Conservation (phyloP, 23 tunicate genomes). For the Ascidia mentula region DNA sequence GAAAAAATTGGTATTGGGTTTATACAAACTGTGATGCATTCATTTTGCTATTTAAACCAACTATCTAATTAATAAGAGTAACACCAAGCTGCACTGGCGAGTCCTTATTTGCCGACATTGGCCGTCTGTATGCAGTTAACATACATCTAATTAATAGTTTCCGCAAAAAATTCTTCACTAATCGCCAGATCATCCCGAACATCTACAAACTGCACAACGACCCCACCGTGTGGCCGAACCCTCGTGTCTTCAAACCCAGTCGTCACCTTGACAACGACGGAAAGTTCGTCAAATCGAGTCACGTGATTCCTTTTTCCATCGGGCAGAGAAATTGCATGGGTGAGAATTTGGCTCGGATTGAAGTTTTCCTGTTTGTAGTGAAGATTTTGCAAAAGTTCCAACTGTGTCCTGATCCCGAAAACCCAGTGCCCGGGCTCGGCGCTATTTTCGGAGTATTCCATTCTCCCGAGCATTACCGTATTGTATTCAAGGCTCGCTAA, state of each 20-base stretch:
- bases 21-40: too few species aligned
- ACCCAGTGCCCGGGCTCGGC: background rate
- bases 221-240: background rate
- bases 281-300: background rate
- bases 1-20: too few species aligned
- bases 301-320: background rate
- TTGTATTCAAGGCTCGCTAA: background rate
- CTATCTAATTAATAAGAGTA: too few species aligned
- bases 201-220: background rate
- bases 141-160: too few species aligned
- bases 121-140: too few species aligned
- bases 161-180: too few species aligned
- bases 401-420: background rate
- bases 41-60: too few species aligned
- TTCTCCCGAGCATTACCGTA: background rate
- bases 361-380: conserved; percentile 4
- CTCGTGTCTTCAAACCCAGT: background rate
- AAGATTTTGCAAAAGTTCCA: background rate
- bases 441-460: background rate
- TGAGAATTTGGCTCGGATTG: background rate
- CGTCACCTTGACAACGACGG: background rate
- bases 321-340: conserved; percentile 5
- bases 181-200: background rate
- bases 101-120: too few species aligned
- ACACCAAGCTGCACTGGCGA: too few species aligned